Conservation (phyloP, 1,140 invertebrate genomes). For the Temnothorax curvispinosus region DNA sequence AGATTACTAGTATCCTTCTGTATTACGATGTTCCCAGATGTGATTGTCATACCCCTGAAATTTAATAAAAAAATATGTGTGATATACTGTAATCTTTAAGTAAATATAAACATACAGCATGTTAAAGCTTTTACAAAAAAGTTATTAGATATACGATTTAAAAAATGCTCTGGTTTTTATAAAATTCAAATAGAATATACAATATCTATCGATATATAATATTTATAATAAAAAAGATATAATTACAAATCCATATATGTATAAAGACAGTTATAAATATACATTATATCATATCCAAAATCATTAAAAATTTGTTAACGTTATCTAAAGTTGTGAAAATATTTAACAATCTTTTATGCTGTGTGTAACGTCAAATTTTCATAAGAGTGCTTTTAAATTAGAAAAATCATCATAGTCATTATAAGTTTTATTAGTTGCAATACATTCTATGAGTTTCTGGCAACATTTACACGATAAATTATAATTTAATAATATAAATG, state of each 20-base stretch:
- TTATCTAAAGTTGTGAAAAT: neutral
- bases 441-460: neutral
- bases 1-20: constrained; percentile 97
- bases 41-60: constrained; percentile 91
- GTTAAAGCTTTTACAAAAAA: neutral
- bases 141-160: neutral
- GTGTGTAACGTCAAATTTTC: neutral
- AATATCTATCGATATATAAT: too few species aligned
- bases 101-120: too few species aligned
- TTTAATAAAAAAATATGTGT: constrained; percentile 11
- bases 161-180: too few species aligned
- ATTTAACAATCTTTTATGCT: neutral
- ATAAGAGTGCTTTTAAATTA: neutral
- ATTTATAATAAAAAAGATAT: too few species aligned
- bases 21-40: constrained; percentile 96
- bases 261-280: too few species aligned
- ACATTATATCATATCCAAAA: neutral
- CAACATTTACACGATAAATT: neutral
- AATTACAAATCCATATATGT: too few species aligned
- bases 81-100: neutral
- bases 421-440: neutral
- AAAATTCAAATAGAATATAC: too few species aligned
- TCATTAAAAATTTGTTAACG: neutral
- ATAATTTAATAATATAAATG: too few species aligned
- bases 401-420: neutral